Conservation (phyloP, 2,797 vertebrate genomes). For the Mormyrus hasselquistii region DNA sequence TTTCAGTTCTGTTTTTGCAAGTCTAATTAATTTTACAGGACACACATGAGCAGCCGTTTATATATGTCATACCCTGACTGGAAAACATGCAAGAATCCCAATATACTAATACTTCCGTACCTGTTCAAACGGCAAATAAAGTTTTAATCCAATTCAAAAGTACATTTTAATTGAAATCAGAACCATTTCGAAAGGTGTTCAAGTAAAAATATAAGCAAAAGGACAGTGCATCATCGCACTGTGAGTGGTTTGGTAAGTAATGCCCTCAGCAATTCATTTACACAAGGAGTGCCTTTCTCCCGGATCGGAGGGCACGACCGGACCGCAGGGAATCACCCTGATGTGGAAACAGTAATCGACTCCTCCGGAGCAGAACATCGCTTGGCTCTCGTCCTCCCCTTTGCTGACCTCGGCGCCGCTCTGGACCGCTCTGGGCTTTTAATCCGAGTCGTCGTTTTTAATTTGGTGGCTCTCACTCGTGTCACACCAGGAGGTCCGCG, state of each 20-base stretch:
- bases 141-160: background rate
- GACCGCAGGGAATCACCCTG: background rate
- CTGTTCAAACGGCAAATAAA: background rate
- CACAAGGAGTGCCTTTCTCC: background rate
- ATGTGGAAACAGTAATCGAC: background rate
- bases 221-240: background rate
- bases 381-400: conserved; percentile 35
- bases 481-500: background rate
- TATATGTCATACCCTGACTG: background rate
- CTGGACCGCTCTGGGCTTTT: background rate
- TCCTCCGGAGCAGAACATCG: conserved; percentile 29
- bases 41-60: background rate
- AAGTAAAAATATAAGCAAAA: background rate
- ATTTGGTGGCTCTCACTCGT: background rate
- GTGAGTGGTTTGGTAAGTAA: background rate
- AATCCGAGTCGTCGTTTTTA: background rate
- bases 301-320: background rate
- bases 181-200: background rate
- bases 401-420: background rate
- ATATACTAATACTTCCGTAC: background rate
- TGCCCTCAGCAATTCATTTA: background rate
- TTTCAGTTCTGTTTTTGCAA: background rate
- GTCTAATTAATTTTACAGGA: background rate
- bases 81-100: background rate
- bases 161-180: background rate